phyloP scores from a whole-genome alignment of 2,113 vertebrate genomes.

The Leptodactylus fuscus region DNA sequence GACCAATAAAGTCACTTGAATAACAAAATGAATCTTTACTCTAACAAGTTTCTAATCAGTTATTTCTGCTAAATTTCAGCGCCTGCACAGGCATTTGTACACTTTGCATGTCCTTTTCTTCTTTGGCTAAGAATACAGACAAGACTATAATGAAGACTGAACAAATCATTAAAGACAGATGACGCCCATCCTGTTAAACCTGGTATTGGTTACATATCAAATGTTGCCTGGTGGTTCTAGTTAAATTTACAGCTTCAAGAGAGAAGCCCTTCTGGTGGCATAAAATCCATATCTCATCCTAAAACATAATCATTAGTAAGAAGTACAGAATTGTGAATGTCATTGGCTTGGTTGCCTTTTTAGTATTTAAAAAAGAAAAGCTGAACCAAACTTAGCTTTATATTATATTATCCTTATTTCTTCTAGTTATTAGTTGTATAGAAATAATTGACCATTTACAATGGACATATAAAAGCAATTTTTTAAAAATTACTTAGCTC shows the following conservation, averaged over 20 bases:
- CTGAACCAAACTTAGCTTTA: neutral
- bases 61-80: neutral
- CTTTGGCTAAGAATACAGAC: slow-evolving; percentile 16
- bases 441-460: no score
- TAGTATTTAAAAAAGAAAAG: neutral
- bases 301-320: slow-evolving; percentile 53
- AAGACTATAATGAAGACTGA: slow-evolving; percentile 24
- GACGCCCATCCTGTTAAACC: slow-evolving; percentile 35
- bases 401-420: neutral
- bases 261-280: slow-evolving; percentile 36
- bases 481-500: no score
- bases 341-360: neutral
- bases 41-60: neutral
- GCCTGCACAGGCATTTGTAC: neutral
- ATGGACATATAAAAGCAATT: neutral
- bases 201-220: slow-evolving; percentile 57
- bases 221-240: slow-evolving; percentile 49
- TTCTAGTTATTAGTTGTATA: neutral
- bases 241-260: slow-evolving; percentile 55
- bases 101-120: neutral
- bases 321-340: slow-evolving; percentile 26
- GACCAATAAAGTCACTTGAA: neutral
- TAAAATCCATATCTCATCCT: slow-evolving; percentile 59
- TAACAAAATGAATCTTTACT: neutral
- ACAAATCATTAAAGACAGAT: slow-evolving; percentile 53